Evolutionary conservation across 64 coral and sea anemone species (phyloP).

Genomic region (Platygyra sinensis): DNA sequence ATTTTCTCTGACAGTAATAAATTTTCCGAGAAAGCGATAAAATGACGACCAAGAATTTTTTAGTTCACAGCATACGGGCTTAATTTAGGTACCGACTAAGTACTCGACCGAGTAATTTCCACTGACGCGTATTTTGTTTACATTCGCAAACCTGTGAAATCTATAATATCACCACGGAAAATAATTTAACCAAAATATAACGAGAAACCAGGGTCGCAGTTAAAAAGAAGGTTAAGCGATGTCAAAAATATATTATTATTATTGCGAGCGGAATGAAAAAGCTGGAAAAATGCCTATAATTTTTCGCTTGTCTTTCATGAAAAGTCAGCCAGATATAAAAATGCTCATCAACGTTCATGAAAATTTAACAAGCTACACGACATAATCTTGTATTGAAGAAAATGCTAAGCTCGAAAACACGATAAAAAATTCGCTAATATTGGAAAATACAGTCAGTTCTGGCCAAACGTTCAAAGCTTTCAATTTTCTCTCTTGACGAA

Average conservation of each 20-base stretch:
- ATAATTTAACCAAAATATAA: background rate
- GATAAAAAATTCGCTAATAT: background rate
- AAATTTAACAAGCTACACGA: background rate
- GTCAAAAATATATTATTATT: too few relatives aligned
- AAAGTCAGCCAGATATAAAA: slow-evolving; percentile 15
- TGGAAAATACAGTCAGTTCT: background rate
- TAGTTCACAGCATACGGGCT: too few relatives aligned
- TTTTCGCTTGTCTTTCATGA: background rate
- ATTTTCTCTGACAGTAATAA: too few relatives aligned
- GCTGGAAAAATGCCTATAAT: background rate
- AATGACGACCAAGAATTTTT: too few relatives aligned
- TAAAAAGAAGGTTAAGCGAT: background rate
- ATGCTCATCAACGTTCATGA: slow-evolving; percentile 16
- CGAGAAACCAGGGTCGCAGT: background rate
- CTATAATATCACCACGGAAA: background rate
- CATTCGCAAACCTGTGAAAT: background rate
- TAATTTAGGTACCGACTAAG: too few relatives aligned
- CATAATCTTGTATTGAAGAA: background rate
- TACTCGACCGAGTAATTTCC: background rate
- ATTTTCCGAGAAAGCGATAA: too few relatives aligned
- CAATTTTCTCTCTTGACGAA: background rate
- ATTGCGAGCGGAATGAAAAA: too few relatives aligned
- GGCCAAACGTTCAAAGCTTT: too few relatives aligned
- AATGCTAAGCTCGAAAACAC: slow-evolving; percentile 5
- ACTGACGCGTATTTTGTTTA: background rate